phyloP scores from a whole-genome alignment of 2,888 invertebrate species.

The Encarsia formosa region DNA sequence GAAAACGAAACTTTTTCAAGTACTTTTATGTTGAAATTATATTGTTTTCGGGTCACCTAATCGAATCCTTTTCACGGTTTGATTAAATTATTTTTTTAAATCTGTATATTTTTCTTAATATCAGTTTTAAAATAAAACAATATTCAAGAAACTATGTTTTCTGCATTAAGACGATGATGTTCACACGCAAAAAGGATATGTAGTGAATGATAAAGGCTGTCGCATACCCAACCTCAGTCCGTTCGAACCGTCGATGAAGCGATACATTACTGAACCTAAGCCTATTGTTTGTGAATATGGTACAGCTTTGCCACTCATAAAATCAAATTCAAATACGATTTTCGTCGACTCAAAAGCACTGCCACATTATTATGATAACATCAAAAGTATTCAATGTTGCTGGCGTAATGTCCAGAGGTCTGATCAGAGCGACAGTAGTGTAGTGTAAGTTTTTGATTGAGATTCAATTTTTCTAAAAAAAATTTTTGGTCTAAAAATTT shows the following conservation, averaged over 20 bases:
- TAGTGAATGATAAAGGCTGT: conserved; percentile 64
- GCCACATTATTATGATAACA: conserved; percentile 53
- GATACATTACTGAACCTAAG: conserved; percentile 55
- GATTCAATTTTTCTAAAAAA: too few species aligned
- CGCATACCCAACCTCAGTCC: conserved; percentile 64
- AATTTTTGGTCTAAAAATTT: too few species aligned
- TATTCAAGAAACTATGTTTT: too few species aligned
- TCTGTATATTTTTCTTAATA: too few species aligned
- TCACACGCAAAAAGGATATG: conserved; percentile 48
- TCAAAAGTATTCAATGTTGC: conserved; percentile 58
- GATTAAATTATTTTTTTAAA: too few species aligned
- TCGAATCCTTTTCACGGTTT: too few species aligned
- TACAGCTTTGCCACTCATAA: conserved; percentile 55
- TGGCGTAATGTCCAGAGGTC: conserved; percentile 60
- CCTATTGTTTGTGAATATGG: conserved; percentile 56
- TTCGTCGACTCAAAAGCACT: conserved; percentile 55
- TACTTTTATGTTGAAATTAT: too few species aligned
- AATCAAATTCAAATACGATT: conserved; percentile 59
- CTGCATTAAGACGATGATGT: too few species aligned
- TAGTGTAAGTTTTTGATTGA: too few species aligned
- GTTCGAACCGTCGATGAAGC: conserved; percentile 58
- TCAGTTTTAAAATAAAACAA: too few species aligned
- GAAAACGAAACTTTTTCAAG: too few species aligned
- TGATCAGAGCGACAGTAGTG: conserved; percentile 51
- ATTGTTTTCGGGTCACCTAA: too few species aligned